These are phyloP conservation scores for Micropterix aruncella DNA, from an alignment of 2,888 invertebrate genomes.

Conservation along the genomic window DNA sequence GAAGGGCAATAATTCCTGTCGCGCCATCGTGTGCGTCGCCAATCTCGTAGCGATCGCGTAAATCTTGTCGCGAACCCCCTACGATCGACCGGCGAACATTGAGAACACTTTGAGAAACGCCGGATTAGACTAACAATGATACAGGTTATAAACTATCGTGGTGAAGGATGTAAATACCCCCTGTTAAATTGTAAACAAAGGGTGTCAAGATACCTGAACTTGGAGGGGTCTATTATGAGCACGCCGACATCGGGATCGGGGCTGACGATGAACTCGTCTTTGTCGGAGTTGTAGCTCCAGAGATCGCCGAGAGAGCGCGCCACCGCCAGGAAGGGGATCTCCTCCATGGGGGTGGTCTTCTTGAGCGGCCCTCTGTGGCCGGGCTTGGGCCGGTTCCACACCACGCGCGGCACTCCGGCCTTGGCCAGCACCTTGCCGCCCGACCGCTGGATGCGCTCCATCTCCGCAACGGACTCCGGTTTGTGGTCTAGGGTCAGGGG, in stretches of 20 bases:
- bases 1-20: too few species aligned
- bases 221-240: constrained; percentile 62
- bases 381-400: constrained; percentile 87
- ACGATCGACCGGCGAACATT: too few species aligned
- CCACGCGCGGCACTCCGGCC: constrained; percentile 86
- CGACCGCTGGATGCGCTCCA: constrained; percentile 63
- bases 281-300: constrained; percentile 91
- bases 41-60: too few species aligned
- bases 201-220: constrained; percentile 41
- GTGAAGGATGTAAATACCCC: too few species aligned
- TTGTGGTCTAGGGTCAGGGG: constrained; percentile 89
- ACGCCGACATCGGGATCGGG: constrained; percentile 94
- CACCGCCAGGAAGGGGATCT: constrained; percentile 91
- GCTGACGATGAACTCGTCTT: constrained; percentile 90
- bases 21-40: too few species aligned
- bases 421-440: constrained; percentile 64
- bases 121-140: too few species aligned
- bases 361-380: constrained; percentile 74
- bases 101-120: too few species aligned
- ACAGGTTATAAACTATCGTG: too few species aligned
- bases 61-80: too few species aligned
- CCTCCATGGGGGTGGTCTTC: constrained; percentile 80
- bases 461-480: constrained; percentile 78
- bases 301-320: constrained; percentile 92
- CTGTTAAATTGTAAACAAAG: too few species aligned